These are phyloP conservation scores for Engystomops pustulosus DNA, from an alignment of 2,113 vertebrate genomes.

Conservation along the genomic window DNA sequence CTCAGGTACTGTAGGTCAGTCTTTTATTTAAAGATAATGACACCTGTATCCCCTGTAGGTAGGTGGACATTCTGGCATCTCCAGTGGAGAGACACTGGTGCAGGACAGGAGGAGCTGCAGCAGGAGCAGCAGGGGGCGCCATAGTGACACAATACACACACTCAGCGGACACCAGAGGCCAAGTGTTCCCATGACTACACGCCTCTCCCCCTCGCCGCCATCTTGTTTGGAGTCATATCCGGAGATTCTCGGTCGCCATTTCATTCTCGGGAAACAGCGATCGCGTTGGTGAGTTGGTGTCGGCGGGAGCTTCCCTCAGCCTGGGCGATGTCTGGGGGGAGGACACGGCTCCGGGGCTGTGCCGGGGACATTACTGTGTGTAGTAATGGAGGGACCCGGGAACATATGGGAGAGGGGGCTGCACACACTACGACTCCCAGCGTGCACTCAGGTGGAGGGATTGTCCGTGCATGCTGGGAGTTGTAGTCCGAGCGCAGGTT, in stretches of 20 bases:
- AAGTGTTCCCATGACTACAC: slow-evolving; percentile 34
- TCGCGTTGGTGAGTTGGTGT: slow-evolving; percentile 22
- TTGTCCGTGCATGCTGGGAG: not conserved
- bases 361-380: too few relatives aligned
- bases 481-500: not conserved
- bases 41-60: too few relatives aligned
- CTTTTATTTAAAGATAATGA: too few relatives aligned
- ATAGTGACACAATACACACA: too few relatives aligned
- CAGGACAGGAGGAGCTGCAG: too few relatives aligned
- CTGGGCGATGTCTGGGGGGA: not conserved
- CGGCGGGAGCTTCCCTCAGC: not conserved
- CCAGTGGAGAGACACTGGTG: too few relatives aligned
- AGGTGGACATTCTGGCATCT: too few relatives aligned
- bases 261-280: slow-evolving; percentile 44
- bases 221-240: slow-evolving; percentile 59
- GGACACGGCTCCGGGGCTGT: not conserved
- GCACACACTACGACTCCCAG: not conserved
- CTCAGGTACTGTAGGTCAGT: too few relatives aligned
- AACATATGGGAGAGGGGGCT: not conserved
- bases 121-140: too few relatives aligned
- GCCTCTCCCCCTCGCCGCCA: slow-evolving; percentile 54
- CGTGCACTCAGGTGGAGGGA: too few relatives aligned
- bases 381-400: not conserved
- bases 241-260: slow-evolving; percentile 48
- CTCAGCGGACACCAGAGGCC: not conserved